Base-by-base conservation (phyloP, 2,888 invertebrate genomes). In the Drosophila lutescens region DNA sequence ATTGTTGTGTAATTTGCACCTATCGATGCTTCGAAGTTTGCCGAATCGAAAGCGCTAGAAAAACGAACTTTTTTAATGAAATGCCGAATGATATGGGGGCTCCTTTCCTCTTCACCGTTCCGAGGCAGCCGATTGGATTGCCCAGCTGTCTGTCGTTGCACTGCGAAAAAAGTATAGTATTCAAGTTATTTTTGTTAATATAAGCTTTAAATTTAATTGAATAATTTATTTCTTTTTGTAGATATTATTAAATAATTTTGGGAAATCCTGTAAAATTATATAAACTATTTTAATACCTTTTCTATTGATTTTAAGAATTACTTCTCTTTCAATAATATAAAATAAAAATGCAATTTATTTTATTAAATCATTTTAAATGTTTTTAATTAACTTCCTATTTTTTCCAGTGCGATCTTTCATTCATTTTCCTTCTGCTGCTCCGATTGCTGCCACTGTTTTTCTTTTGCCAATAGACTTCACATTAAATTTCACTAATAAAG, bases 1-100 rank as follows among this genome's bases (percentile, higher is more conserved):
- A 84, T 88, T 85, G 82, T 90, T 89, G 83, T 81, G 80, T 84
- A 90, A 89, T 90, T 89, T 90, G 86, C 90, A 89, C 89, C 89
- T 86, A 88, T 82, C 81, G 78, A 79, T 79, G 74, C 69, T 66
- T 66, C 66, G 80, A 87, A 77, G 79, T 84, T 85, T 78, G 63
- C 71, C 65, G 59, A 59, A 58, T 70, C 53, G 71, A 54, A 41
- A 69, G 36, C 61, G 44, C 32, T 47, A 55, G 65, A 62, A 58
- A 50, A 67, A 57, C 65, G 74, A 80, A 84, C 72, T 73, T 78
- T 78, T 80, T 72, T 83, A 75, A 74, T 76, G 71, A 84, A 78
- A 76, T 70, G 65, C 69, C 51, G 32, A 77, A 67, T 65, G 67
- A 63, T 55, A 61, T 53, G 61, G 17, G 36, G 26, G 17, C 8